Conservation (phyloP, 2,888 invertebrate species). For the Hofmannophila pseudospretella region DNA sequence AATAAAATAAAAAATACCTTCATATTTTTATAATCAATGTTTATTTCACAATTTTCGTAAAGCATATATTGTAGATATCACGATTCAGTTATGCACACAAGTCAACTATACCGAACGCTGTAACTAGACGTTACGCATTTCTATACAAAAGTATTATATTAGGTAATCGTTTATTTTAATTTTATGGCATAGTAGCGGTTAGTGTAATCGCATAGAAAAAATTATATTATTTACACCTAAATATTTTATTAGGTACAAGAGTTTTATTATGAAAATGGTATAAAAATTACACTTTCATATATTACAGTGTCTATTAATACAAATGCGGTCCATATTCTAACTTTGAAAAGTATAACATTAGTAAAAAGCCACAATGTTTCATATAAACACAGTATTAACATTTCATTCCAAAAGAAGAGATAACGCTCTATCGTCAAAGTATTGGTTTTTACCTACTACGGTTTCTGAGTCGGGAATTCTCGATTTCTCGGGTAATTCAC, state of each 20-base stretch:
- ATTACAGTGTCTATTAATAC: slow-evolving; percentile 66
- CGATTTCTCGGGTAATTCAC: too few species aligned
- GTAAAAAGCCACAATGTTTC: slow-evolving; percentile 66
- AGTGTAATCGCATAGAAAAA: slow-evolving; percentile 71
- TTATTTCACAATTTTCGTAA: slow-evolving; percentile 75
- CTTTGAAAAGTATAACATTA: slow-evolving; percentile 74
- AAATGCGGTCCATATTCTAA: slow-evolving; percentile 68
- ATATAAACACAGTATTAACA: slow-evolving; percentile 54
- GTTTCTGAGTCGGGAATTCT: too few species aligned
- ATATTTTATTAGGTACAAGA: slow-evolving; percentile 72
- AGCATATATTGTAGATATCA: slow-evolving; percentile 78
- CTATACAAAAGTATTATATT: slow-evolving; percentile 63
- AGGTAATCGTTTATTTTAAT: slow-evolving; percentile 20
- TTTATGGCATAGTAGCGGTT: slow-evolving; percentile 67
- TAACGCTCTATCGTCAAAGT: too few species aligned
- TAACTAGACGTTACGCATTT: slow-evolving; percentile 56
- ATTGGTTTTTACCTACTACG: too few species aligned
- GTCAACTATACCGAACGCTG: slow-evolving; percentile 69
- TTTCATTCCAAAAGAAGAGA: slow-evolving; percentile 14
- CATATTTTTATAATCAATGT: slow-evolving; percentile 59
- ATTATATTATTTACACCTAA: slow-evolving; percentile 73
- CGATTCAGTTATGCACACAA: slow-evolving; percentile 75
- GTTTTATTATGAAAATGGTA: slow-evolving; percentile 76
- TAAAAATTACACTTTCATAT: slow-evolving; percentile 76
- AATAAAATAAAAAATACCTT: slow-evolving; percentile 6